Base-by-base conservation (phyloP, 2,113 vertebrate genomes). In the Tragelaphus buxtoni region DNA sequence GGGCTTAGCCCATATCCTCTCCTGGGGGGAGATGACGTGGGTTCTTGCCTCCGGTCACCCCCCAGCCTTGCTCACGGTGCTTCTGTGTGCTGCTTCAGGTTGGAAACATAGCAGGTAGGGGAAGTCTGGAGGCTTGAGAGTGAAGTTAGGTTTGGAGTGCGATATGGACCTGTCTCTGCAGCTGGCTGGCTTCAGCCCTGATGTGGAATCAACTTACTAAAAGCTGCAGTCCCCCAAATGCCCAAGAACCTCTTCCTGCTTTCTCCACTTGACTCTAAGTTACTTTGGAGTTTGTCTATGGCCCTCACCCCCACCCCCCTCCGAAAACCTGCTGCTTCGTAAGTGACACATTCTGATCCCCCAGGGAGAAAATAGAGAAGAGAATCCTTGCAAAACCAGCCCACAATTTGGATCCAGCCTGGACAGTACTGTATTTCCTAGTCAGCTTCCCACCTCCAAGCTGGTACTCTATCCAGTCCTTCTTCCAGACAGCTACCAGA, bases 141-240 rank as follows among this genome's bases (percentile, higher is more conserved):
- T 26, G 35, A 47, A n/a, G 24, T 7, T 30, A 45, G 45, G 30
- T 16, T 11, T 5, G 7, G 58, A 17, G 56, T 4, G 1, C 7
- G 0, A n/a, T 32, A 3, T 55, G 3, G 22, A 5, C 24, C 32
- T 2, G 35, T n/a, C n/a, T 56, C 53, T 22, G 72, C 16, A 0
- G 1, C 1, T 16, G 61, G 20, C 32, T 35, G 16, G 32, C 81
- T 35, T 45, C 39, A 3, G 5, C 61, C 10, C 53, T 1, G 4
- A 5, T 17, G 83, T 12, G 10, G 26, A 10, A 28, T 58, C 49
- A 10, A 7, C 5, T 1, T 3, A 11, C 2, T 49, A 26, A 58
- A 20, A 4, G 47, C 51, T 3, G 17, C 3, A 0, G 9, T 35
- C 39, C 22, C 9, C 35, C 9, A 0, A 11, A 1, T 56, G 9